Base-by-base conservation (phyloP, 2,797 vertebrate genomes). In the Micrastur ruficollis region DNA sequence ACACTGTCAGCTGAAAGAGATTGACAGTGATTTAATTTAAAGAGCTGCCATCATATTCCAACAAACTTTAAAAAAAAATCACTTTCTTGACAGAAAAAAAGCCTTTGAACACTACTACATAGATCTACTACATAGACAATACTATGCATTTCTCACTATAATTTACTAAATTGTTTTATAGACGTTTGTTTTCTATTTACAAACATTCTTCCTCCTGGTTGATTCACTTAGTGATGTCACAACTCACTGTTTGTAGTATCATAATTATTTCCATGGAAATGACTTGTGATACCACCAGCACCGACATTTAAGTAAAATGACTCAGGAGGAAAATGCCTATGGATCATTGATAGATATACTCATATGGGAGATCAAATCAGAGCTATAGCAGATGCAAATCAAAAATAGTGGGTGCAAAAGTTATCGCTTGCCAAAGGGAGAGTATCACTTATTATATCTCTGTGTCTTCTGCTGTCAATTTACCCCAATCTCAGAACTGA, bases 21-120 rank as follows among this genome's bases (percentile, higher is more conserved):
- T 68, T 83, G 75, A 94, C 44, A 82, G 32, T 47, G 55, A 89
- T 94, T 89, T 70, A 82, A 86, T 82, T 58, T 90, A 83, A 95
- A 87, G 76, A 85, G 14, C 4, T 80, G 29, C 8, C 22, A 82
- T 56, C 40, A 12, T 47, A 95, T 36, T 86, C 27, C 71, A 82
- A 42, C 3, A 93, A 92, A 86, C 12, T 82, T 90, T 16, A 8
- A 49, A 85, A 75, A 89, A 81, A 63, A 0, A 2, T 21, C 38
- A n/a, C 16, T 74, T 49, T 71, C 22, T 40, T 84, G 22, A 75
- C 13, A 32, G 50, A n/a, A 86, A 67, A 72, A 75, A 26, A 75
- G 6, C 12, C 56, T 13, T 78, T 73, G 32, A 82, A 78, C 17
- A 32, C 11, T 32, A 26, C 19, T 68, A n/a, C 7, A 56, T 8